Conservation (phyloP, 1,140 invertebrate genomes). For the Cotesia typhae region DNA sequence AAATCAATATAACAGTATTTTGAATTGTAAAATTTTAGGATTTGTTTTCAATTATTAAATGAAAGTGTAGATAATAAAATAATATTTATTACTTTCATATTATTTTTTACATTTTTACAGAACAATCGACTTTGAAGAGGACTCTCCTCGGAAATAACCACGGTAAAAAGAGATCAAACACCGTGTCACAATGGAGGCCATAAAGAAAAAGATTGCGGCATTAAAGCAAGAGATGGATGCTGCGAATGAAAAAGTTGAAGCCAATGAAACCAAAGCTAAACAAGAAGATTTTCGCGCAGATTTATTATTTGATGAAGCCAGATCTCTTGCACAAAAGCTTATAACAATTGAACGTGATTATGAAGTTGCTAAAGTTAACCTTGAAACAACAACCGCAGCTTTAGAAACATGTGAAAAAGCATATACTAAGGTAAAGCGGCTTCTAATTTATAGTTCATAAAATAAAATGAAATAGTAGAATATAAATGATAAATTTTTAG, state of each 20-base stretch:
- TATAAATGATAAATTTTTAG: conserved; percentile 59
- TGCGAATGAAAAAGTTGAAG: conserved; percentile 79
- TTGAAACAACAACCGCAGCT: conserved; percentile 71
- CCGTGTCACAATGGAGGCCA: conserved; percentile 76
- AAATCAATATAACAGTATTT: not conserved
- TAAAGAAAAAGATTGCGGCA: conserved; percentile 88
- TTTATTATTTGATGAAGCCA: conserved; percentile 76
- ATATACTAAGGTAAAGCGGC: conserved; percentile 57
- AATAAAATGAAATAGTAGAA: conserved; percentile 1
- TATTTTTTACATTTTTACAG: conserved; percentile 19
- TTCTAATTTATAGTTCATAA: not conserved
- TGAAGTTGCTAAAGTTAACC: conserved; percentile 70
- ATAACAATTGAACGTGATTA: conserved; percentile 76
- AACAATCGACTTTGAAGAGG: conserved; percentile 4
- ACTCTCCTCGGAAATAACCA: conserved; percentile 31
- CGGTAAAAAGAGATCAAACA: conserved; percentile 26
- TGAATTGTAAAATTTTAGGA: too few species aligned
- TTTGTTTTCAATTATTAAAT: not conserved
- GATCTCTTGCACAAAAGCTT: conserved; percentile 76
- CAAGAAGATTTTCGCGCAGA: conserved; percentile 75
- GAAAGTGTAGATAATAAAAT: not conserved
- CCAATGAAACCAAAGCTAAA: conserved; percentile 76
- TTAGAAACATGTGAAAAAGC: conserved; percentile 78
- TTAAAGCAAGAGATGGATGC: conserved; percentile 85
- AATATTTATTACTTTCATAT: conserved; percentile 5